These are phyloP conservation scores for Rhopalosiphum nymphaeae DNA, from an alignment of 2,888 invertebrate species.

Conservation along the genomic window DNA sequence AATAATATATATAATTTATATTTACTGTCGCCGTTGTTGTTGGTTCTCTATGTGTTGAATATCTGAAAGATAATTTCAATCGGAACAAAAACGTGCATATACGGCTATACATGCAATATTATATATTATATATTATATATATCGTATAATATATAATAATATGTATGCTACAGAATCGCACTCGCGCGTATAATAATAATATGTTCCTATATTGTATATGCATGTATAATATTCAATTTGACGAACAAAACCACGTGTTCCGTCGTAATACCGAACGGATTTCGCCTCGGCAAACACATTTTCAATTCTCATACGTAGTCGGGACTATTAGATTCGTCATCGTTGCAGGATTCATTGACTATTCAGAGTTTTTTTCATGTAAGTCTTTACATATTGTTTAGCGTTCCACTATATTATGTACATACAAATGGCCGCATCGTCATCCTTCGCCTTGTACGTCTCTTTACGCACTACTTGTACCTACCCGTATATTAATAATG, in stretches of 20 bases:
- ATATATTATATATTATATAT: not conserved
- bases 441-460: not conserved
- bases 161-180: not conserved
- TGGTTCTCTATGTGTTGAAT: not conserved
- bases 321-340: constrained; percentile 1
- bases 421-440: not conserved
- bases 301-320: not conserved
- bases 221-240: constrained; percentile 7
- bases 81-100: not conserved
- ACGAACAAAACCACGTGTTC: not conserved
- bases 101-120: not conserved
- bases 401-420: not conserved
- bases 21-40: not conserved
- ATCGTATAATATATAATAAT: not conserved
- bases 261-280: not conserved
- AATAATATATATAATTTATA: not conserved
- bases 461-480: not conserved
- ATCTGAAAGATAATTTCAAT: constrained; percentile 30
- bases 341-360: not conserved
- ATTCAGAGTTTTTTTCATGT: not conserved
- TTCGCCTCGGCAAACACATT: constrained; percentile 12
- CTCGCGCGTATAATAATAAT: not conserved
- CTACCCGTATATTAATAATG: not conserved
- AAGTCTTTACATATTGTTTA: not conserved
- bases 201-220: not conserved